phyloP scores from a whole-genome alignment of 2,113 vertebrate species.

The Pteronura brasiliensis region DNA sequence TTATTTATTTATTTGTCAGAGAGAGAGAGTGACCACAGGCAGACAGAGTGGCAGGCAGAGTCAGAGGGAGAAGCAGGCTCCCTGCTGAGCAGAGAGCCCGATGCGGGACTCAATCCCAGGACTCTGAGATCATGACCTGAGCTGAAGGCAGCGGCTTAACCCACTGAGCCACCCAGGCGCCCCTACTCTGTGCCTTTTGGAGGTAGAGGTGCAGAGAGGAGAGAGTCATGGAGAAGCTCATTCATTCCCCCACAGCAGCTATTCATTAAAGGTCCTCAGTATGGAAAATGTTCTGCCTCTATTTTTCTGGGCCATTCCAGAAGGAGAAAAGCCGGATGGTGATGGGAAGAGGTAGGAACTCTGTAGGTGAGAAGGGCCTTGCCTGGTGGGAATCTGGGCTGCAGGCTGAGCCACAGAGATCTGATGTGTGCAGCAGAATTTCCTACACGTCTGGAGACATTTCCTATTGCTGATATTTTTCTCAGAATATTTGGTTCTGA shows the following conservation, averaged over 20 bases:
- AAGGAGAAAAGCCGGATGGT: not conserved
- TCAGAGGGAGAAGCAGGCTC: no score
- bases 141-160: no score
- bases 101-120: no score
- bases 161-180: no score
- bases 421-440: not conserved
- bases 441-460: not conserved
- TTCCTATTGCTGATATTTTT: not conserved
- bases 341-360: not conserved
- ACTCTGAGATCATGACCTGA: no score
- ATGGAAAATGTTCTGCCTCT: not conserved
- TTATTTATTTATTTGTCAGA: no score
- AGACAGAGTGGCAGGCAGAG: no score
- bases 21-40: no score
- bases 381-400: not conserved
- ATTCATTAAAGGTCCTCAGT: not conserved
- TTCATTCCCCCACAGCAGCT: not conserved
- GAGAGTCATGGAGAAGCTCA: not conserved
- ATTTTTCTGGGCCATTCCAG: not conserved
- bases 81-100: no score
- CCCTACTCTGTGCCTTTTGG: not conserved
- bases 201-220: not conserved
- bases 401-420: not conserved
- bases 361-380: not conserved
- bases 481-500: not conserved